Conservation (phyloP, 2,797 vertebrate species). For the Otolemur crassicaudatus region DNA sequence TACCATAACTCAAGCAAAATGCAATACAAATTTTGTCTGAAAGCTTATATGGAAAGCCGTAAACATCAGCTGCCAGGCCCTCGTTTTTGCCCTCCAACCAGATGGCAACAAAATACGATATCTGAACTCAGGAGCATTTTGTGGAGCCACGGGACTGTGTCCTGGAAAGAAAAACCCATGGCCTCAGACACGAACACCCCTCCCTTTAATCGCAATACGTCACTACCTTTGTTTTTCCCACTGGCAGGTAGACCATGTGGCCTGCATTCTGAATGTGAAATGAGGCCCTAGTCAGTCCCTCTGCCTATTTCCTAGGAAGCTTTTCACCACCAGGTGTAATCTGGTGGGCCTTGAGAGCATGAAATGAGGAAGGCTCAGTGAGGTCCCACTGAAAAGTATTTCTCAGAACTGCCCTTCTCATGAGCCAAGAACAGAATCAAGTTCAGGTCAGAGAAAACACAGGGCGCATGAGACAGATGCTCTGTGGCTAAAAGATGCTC, state of each 20-base stretch:
- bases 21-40: constrained; percentile 81
- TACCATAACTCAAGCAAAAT: constrained; percentile 80
- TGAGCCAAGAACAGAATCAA: neutral
- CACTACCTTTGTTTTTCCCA: constrained; percentile 60
- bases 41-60: constrained; percentile 76
- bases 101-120: constrained; percentile 75
- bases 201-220: constrained; percentile 15
- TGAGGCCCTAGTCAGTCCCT: neutral
- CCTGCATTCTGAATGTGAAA: neutral
- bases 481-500: neutral
- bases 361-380: neutral
- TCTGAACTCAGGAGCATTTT: constrained; percentile 78
- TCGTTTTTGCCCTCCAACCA: constrained; percentile 78
- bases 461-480: rapidly evolving
- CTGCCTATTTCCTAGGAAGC: neutral
- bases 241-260: neutral
- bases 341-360: neutral
- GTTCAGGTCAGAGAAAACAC: neutral
- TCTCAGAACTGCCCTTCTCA: neutral
- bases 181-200: neutral
- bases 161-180: constrained; percentile 57
- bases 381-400: neutral
- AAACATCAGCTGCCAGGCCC: constrained; percentile 75
- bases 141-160: constrained; percentile 42
- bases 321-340: neutral